Evolutionary conservation across 2,888 invertebrate species (phyloP).

Genomic region (Cerastis leucographa): DNA sequence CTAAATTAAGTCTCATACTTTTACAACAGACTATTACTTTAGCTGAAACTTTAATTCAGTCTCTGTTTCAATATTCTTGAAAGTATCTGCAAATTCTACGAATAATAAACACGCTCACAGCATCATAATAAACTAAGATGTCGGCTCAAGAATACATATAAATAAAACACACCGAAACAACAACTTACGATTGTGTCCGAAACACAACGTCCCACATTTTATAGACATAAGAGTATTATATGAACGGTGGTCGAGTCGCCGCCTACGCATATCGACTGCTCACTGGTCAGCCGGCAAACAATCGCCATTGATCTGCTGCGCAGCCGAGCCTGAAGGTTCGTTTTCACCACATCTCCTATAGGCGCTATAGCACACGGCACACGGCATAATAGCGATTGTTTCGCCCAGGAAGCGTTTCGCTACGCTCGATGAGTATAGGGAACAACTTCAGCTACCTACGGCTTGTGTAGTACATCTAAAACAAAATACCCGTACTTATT

Average conservation of each 20-base stretch:
- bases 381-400: slow-evolving; percentile 85
- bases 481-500: slow-evolving; percentile 30
- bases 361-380: slow-evolving; percentile 67
- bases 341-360: slow-evolving; percentile 82
- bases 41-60: not conserved
- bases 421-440: slow-evolving; percentile 80
- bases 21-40: not conserved
- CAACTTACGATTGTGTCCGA: slow-evolving; percentile 55
- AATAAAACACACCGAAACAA: slow-evolving; percentile 46
- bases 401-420: slow-evolving; percentile 86
- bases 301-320: slow-evolving; percentile 86
- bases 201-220: slow-evolving; percentile 52
- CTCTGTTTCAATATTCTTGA: not conserved
- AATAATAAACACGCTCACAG: slow-evolving; percentile 9
- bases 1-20: not conserved
- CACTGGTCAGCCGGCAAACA: slow-evolving; percentile 79
- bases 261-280: slow-evolving; percentile 71
- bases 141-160: slow-evolving; percentile 29
- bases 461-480: slow-evolving; percentile 63
- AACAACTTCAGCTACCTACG: slow-evolving; percentile 75
- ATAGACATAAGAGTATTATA: slow-evolving; percentile 62
- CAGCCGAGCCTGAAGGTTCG: slow-evolving; percentile 88
- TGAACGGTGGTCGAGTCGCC: slow-evolving; percentile 56
- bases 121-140: slow-evolving; percentile 19
- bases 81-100: not conserved